These are phyloP conservation scores for Sphenodon punctatus DNA, from an alignment of 2,797 vertebrate species.

Conservation along the genomic window DNA sequence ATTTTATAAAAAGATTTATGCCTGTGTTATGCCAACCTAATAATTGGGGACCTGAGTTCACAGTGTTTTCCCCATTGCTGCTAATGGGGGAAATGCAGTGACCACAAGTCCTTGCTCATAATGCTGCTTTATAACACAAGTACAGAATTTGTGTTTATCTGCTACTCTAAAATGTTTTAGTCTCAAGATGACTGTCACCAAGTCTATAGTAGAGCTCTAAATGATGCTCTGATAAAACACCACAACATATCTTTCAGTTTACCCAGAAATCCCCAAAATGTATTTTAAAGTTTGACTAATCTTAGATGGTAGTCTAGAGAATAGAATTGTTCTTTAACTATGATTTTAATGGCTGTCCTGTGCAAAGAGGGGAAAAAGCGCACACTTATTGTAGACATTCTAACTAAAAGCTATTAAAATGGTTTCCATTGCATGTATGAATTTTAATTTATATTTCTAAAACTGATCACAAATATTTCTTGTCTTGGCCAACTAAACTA, in stretches of 20 bases:
- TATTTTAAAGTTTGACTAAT: neutral
- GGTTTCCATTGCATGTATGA: neutral
- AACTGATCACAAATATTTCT: too few relatives aligned
- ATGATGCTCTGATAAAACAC: conserved; percentile 8
- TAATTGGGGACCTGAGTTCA: too few relatives aligned
- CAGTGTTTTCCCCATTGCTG: too few relatives aligned
- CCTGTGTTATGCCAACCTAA: neutral
- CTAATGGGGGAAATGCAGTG: too few relatives aligned
- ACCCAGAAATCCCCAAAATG: conserved; percentile 17
- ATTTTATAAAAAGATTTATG: neutral
- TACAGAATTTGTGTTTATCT: neutral
- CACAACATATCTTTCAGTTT: conserved; percentile 65
- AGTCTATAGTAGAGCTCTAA: neutral
- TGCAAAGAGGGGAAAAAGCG: neutral
- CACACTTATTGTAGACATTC: neutral
- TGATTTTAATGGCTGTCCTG: neutral
- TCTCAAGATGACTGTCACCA: neutral
- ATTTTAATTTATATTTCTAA: too few relatives aligned
- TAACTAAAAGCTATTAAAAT: neutral
- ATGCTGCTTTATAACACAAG: neutral
- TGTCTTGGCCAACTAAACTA: too few relatives aligned
- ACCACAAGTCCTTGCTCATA: neutral
- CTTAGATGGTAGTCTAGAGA: neutral
- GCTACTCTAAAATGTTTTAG: rapidly evolving
- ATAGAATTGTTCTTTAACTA: rapidly evolving